A percentile compares a stretch with the other conserved stretches of the same genome.
These are phyloP conservation scores for Callyntrura sp. DNA, from an alignment of 2,888 invertebrate species.

Conservation along the genomic window DNA sequence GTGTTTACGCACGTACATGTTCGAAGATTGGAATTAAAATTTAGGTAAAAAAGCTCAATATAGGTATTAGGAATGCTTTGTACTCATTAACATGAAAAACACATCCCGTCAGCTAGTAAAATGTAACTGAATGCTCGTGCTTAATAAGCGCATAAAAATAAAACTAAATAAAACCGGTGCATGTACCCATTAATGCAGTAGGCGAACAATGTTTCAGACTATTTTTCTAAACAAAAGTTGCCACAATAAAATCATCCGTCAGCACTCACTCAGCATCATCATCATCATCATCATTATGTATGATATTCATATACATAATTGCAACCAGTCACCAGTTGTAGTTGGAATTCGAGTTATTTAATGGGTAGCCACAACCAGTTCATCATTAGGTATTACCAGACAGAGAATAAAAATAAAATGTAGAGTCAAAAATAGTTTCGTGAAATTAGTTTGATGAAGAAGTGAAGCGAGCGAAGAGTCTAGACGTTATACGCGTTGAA, in stretches of 20 bases:
- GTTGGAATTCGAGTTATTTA: constrained; percentile 57
- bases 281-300: constrained; percentile 22
- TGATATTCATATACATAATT: constrained; percentile 38
- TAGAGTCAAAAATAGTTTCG: constrained; percentile 44
- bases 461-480: background rate
- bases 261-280: constrained; percentile 54
- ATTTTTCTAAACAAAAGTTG: constrained; percentile 28
- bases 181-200: constrained; percentile 36
- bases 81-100: constrained; percentile 25
- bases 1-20: constrained; percentile 48
- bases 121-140: constrained; percentile 10
- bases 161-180: constrained; percentile 40
- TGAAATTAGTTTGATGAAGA: constrained; percentile 17
- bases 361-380: constrained; percentile 18
- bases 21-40: constrained; percentile 35
- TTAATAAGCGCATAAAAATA: constrained; percentile 42
- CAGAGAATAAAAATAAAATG: background rate
- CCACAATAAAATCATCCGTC: constrained; percentile 14
- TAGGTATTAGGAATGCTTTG: background rate
- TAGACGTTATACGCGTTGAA: background rate
- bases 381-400: background rate
- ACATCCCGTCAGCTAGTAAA: constrained; percentile 1
- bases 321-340: background rate
- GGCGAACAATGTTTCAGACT: background rate
- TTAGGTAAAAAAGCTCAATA: constrained; percentile 1